Evolutionary conservation across 2,888 invertebrate species (phyloP).

Genomic region (Patella pellucida): DNA sequence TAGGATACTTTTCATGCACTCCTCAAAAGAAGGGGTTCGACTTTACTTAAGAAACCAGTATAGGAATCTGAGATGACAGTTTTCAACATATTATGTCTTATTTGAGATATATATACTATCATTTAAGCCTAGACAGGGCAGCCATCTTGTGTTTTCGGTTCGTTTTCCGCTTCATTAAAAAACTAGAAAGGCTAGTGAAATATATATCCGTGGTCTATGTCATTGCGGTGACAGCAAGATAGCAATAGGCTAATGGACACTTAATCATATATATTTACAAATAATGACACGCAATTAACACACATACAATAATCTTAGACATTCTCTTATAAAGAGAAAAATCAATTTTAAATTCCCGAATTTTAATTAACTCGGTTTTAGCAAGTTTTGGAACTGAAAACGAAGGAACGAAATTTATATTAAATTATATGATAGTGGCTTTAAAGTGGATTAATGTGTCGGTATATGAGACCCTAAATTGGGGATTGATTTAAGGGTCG

Average conservation of each 20-base stretch:
- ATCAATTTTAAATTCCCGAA: constrained; percentile 6
- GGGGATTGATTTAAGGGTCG: background rate
- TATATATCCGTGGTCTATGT: background rate
- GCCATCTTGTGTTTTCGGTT: background rate
- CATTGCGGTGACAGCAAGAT: constrained; percentile 1
- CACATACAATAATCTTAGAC: constrained; percentile 4
- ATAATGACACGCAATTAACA: constrained; percentile 2
- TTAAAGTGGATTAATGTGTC: constrained; percentile 2
- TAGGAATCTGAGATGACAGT: too few species aligned
- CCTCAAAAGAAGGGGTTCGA: too few species aligned
- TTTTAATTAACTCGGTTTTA: constrained; percentile 7
- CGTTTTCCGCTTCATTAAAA: constrained; percentile 5
- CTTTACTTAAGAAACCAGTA: too few species aligned
- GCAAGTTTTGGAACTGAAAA: constrained; percentile 7
- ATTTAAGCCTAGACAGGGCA: background rate
- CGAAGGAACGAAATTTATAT: background rate
- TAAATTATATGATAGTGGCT: background rate
- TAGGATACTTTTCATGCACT: too few species aligned
- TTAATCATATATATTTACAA: constrained; percentile 11
- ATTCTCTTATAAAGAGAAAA: background rate
- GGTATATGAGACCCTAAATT: background rate
- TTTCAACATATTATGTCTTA: too few species aligned
- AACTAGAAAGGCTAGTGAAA: background rate
- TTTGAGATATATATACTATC: too few species aligned
- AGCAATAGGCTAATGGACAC: background rate